Evolutionary conservation across 1,140 invertebrate species (phyloP), one percentile per base, ranked within the genome.

Genomic region (Contarinia nasturtii): DNA sequence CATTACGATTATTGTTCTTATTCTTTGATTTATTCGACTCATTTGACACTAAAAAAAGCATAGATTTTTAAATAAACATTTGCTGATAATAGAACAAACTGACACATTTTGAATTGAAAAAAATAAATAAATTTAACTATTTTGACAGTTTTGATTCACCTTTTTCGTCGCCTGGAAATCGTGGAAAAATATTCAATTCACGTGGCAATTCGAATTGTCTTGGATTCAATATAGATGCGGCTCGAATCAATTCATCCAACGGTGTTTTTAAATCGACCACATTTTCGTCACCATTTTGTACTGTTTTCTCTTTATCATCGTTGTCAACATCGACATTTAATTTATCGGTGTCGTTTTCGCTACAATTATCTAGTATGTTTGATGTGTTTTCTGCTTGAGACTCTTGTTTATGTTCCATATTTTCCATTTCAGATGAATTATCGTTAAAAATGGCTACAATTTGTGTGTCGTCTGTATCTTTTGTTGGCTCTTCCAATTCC

Each of bases 151-250:
- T 3, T 7, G 15, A 40, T 46, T 57, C 57, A 74, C 72, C 64
- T 68, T 82, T 83, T 51, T 83, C 81, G 42, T 74, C 79, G 49
- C 88, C 88, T 48, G 88, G 88, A 59, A 93, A 84, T 44, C 76
- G 71, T 44, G 77, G 79, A 48, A 80, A 79, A 49, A 86, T 69
- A 48, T 74, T 73, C 59, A 90, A 73, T 54, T 89, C 83, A 49
- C 75, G 68, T 0, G 88, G 86, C 48, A 94, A 62, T 57, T 86
- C 79, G 67, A 92, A 93, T 64, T 93, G 85, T 53, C 75, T 76
- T 4, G 90, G 88, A 69, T 93, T 94, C 61, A 86, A 73, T 47
- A 81, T 63, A 49, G 75, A 77, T 1, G 87, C 87, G 12, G 84
- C 86, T 54, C 81, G 71, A 40, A 86, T 79, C 10, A 93, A 61